phyloP scores from a whole-genome alignment of 2,113 vertebrate genomes.

The Ammodytes marinus region DNA sequence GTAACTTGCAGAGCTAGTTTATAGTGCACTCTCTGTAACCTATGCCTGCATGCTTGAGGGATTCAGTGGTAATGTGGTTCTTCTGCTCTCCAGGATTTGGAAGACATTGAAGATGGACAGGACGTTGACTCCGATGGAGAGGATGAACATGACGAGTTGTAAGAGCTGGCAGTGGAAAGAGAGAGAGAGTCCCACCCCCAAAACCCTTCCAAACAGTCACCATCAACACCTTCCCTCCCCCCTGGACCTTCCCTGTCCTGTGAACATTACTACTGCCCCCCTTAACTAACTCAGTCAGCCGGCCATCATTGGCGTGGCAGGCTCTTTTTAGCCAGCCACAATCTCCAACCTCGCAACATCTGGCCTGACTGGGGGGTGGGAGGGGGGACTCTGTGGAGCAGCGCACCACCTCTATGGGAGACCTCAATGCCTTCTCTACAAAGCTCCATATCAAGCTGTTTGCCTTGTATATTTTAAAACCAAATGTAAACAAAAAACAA shows the following conservation, averaged over 20 bases:
- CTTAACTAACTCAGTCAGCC: constrained; percentile 69
- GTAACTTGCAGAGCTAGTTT: background rate
- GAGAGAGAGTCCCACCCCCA: constrained; percentile 72
- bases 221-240: constrained; percentile 77
- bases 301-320: constrained; percentile 35
- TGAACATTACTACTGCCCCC: constrained; percentile 79
- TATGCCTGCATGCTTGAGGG: background rate
- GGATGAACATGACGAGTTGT: constrained; percentile 95
- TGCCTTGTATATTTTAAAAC: constrained; percentile 75
- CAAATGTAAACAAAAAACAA: constrained; percentile 64
- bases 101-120: constrained; percentile 83
- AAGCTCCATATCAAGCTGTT: constrained; percentile 68
- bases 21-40: no score
- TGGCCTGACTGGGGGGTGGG: constrained; percentile 44
- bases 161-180: constrained; percentile 67
- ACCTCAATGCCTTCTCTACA: constrained; percentile 69
- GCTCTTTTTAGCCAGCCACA: constrained; percentile 38
- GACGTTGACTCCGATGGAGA: constrained; percentile 89
- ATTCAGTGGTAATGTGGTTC: constrained; percentile 1
- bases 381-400: constrained; percentile 54
- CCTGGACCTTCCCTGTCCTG: constrained; percentile 71
- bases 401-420: constrained; percentile 59
- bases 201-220: constrained; percentile 70
- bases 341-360: constrained; percentile 42
- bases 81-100: constrained; percentile 83